phyloP scores from a whole-genome alignment of 2,888 invertebrate genomes.

The Lagria hirta region DNA sequence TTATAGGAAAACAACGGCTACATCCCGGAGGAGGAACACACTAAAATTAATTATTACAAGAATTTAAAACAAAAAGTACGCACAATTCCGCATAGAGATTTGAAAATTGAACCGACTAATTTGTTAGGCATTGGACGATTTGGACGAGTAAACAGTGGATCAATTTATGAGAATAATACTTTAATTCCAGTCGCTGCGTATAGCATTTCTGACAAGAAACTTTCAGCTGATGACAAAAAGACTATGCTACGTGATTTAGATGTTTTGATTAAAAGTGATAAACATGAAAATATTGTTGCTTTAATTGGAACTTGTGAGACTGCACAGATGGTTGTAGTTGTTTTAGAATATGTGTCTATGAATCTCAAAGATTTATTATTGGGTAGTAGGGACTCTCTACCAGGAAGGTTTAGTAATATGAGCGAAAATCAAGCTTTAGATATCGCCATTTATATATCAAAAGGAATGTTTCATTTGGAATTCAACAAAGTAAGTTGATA shows the following conservation, averaged over 20 bases:
- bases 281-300: constrained; percentile 70
- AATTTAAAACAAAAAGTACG: constrained; percentile 75
- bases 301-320: constrained; percentile 81
- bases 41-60: constrained; percentile 68
- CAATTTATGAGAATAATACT: constrained; percentile 63
- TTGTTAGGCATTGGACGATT: constrained; percentile 75
- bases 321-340: constrained; percentile 71
- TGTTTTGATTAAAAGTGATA: constrained; percentile 67
- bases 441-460: constrained; percentile 66
- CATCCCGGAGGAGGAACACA: constrained; percentile 66
- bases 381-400: constrained; percentile 60
- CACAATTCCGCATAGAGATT: constrained; percentile 69
- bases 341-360: constrained; percentile 68
- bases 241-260: constrained; percentile 71
- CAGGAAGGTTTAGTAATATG: constrained; percentile 56
- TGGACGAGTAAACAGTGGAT: constrained; percentile 75
- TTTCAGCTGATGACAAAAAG: constrained; percentile 54
- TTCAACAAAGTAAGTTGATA: constrained; percentile 63
- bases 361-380: constrained; percentile 72
- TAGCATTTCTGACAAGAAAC: constrained; percentile 61
- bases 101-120: constrained; percentile 68
- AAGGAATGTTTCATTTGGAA: constrained; percentile 71
- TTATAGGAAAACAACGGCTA: constrained; percentile 73
- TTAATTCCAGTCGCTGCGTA: constrained; percentile 63
- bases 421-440: constrained; percentile 66